Conservation (phyloP, 2,113 vertebrate species). For the Nycticorax nycticorax region DNA sequence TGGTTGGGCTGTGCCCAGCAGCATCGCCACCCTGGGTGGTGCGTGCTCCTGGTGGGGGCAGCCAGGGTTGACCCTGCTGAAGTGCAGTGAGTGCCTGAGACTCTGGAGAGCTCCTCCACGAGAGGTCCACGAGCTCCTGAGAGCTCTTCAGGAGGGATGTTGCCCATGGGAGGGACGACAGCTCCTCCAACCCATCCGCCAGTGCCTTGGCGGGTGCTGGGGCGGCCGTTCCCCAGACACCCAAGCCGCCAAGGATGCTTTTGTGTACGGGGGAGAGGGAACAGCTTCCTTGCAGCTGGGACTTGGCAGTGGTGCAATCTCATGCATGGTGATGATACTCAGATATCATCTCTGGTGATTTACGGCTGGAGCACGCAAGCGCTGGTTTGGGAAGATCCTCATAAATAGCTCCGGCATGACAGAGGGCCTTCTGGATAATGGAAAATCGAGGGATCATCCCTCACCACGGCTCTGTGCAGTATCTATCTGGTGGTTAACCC, state of each 20-base stretch:
- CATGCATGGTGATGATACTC: constrained; percentile 29
- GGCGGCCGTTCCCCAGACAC: accelerated
- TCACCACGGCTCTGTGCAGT: neutral
- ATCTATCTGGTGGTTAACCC: constrained; percentile 8
- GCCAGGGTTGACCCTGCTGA: neutral
- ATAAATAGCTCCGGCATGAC: constrained; percentile 31
- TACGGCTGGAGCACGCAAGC: neutral
- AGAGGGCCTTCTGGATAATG: constrained; percentile 45
- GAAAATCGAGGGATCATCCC: constrained; percentile 19
- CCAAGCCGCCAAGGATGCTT: neutral
- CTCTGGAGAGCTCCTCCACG: neutral
- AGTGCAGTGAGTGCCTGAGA: neutral
- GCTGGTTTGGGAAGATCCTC: constrained; percentile 27
- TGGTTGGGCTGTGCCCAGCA: neutral
- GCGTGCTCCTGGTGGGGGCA: accelerated
- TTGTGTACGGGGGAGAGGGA: neutral
- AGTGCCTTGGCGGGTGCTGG: neutral
- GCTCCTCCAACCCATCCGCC: neutral
- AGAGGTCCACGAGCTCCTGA: neutral
- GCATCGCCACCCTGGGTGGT: accelerated
- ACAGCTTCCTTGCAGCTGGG: constrained; percentile 4
- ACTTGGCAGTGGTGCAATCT: constrained; percentile 32
- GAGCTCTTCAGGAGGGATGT: neutral
- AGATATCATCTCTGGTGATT: constrained; percentile 55
- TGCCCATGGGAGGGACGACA: neutral